Evolutionary conservation across 2,888 invertebrate genomes (phyloP).

Genomic region (Omphaloscelis lunosa): DNA sequence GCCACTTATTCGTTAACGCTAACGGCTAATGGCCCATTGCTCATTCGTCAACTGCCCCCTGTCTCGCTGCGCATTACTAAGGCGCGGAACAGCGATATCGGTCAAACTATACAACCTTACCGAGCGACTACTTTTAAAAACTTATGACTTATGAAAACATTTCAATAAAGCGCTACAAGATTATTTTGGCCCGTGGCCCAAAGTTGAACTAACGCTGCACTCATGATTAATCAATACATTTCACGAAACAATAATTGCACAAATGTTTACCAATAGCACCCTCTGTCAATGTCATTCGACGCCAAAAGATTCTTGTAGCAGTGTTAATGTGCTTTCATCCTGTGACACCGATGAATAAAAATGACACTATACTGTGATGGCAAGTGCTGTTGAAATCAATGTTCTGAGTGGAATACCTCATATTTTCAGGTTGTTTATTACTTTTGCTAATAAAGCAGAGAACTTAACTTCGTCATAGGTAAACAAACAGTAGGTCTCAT

Average conservation of each 20-base stretch:
- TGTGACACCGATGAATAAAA: not conserved
- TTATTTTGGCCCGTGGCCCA: not conserved
- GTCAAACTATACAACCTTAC: not conserved
- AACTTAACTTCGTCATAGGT: not conserved
- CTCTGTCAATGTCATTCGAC: not conserved
- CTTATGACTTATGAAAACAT: no score
- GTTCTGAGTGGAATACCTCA: no score
- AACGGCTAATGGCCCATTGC: no score
- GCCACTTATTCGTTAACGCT: no score
- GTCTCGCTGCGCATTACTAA: no score
- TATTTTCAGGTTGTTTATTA: not conserved
- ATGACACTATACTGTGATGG: not conserved
- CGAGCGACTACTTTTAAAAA: no score
- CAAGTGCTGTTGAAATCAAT: no score
- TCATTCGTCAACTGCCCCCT: no score
- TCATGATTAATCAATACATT: no score
- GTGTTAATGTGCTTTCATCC: not conserved
- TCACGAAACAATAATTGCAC: not conserved
- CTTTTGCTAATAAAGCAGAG: not conserved
- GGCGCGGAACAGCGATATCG: no score
- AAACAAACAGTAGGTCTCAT: not conserved
- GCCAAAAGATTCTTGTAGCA: not conserved
- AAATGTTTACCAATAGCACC: not conserved
- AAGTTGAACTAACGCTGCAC: no score
- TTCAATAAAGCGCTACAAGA: no score